Evolutionary conservation across 1,140 invertebrate species (phyloP), one percentile per base, ranked within the genome.

Genomic region (Latrodectus geometricus): DNA sequence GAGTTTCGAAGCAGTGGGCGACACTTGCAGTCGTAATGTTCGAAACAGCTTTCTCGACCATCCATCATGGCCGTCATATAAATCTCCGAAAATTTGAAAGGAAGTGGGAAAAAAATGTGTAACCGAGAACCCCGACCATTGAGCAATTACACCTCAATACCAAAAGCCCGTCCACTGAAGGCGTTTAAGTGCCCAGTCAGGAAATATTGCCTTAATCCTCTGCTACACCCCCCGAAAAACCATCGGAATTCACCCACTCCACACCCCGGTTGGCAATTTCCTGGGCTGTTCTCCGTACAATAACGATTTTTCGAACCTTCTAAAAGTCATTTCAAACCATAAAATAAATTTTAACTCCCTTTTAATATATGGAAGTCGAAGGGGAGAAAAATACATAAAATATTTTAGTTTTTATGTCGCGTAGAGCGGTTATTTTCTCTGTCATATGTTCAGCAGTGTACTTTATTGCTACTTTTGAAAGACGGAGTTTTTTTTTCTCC

Each of bases 341-440:
- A 84, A 84, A 84, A 84, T 84, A 84, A 84, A 76, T 84, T 84
- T 76, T 76, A 76, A 84, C 82, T 75, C 82, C 23, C 82, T 54
- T 52, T 76, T 84, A 74, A 83, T 81, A 74, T 74, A 83, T 83
- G 74, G 52, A 83, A 83, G 17, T 61, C 54, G 54, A 83, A 83
- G 54, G 21, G 70, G 56, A 21, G 56, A 74, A 74, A 83, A 83
- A 65, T 54, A 82, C 69, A 65, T 81, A 82, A 82, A 74, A 73
- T 82, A 49, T 74, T 83, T 74, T 65, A 83, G 69, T 74, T 83
- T 83, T 74, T 35, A 83, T 73, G 80, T 74, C 21, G 15, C 54
- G 35, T 35, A 5, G 35, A 35, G 35, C 35, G 35, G 35, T 35
- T 35, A 14, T 61, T 61, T 61, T 17, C 54, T 17, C 17, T 61